A percentile compares a stretch with the other conserved stretches of the same genome.
phyloP scores from a whole-genome alignment of 1,140 invertebrate species.

The Saccostrea cuccullata region DNA sequence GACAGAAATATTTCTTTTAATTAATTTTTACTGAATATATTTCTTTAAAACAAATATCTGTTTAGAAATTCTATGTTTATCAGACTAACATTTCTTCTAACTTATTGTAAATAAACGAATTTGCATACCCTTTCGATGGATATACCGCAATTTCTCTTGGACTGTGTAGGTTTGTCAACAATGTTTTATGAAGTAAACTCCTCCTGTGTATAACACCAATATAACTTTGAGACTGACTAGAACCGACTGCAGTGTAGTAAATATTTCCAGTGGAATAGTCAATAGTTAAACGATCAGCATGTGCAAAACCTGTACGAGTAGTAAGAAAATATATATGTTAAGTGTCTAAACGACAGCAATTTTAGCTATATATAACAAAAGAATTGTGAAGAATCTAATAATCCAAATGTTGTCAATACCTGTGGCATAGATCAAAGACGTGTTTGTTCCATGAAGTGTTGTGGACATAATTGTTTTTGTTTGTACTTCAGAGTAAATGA shows the following conservation, averaged over 20 bases:
- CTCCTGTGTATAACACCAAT: slow-evolving; percentile 37
- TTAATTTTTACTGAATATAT: too few species aligned
- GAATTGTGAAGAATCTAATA: too few species aligned
- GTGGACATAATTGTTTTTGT: neutral
- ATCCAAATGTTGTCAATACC: neutral
- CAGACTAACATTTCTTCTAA: too few species aligned
- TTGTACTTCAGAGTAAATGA: neutral
- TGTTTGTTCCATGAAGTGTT: neutral
- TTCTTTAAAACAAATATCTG: too few species aligned
- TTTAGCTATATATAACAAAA: too few species aligned
- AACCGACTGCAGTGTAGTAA: slow-evolving; percentile 28
- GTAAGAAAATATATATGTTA: neutral
- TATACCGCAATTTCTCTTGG: slow-evolving; percentile 35
- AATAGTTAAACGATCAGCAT: slow-evolving; percentile 37
- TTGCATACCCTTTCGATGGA: slow-evolving; percentile 42
- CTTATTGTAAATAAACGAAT: neutral
- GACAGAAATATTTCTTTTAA: too few species aligned
- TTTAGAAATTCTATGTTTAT: too few species aligned
- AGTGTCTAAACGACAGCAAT: too few species aligned
- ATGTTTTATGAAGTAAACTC: slow-evolving; percentile 5
- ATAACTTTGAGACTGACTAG: slow-evolving; percentile 1
- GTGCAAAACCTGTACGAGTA: neutral
- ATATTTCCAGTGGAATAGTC: slow-evolving; percentile 44
- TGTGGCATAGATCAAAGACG: neutral
- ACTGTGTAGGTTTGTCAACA: neutral